phyloP scores from a whole-genome alignment of 2,113 vertebrate genomes.

The Gallinago paraguaiae region DNA sequence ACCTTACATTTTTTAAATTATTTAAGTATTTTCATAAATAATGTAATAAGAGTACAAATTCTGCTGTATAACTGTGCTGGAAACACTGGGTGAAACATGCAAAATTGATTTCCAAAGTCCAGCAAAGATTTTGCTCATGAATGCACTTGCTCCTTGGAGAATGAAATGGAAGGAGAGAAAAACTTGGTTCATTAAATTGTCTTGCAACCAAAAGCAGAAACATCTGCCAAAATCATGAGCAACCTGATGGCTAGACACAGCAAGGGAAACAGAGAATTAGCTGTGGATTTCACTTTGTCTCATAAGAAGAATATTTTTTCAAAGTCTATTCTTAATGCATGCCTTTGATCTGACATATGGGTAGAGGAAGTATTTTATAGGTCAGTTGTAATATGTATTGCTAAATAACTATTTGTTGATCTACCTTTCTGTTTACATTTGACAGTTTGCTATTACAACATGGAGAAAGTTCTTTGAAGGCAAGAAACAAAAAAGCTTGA shows the following conservation, averaged over 20 bases:
- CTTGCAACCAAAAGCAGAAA: conserved; percentile 21
- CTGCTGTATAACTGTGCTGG: neutral
- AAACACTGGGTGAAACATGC: conserved; percentile 39
- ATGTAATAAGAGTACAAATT: conserved; percentile 12
- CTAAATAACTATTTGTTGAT: neutral
- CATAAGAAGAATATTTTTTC: neutral
- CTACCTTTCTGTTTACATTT: neutral
- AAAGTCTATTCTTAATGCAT: neutral
- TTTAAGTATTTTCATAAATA: conserved; percentile 54
- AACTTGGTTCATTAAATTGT: conserved; percentile 10
- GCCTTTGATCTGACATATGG: neutral
- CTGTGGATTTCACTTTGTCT: neutral
- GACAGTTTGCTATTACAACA: neutral
- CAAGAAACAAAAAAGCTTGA: neutral
- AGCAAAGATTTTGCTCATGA: neutral
- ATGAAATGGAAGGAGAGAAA: neutral
- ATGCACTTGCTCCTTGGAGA: neutral
- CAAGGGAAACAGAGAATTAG: neutral
- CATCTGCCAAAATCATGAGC: neutral
- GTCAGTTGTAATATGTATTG: neutral
- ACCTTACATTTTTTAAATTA: conserved; percentile 36
- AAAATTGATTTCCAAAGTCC: conserved; percentile 57
- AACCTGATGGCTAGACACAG: neutral
- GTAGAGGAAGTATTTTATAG: neutral
- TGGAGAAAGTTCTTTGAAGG: neutral